Evolutionary conservation across 2,888 invertebrate genomes (phyloP), one percentile per base, ranked within the genome.

Genomic region (Nycteola revayana): DNA sequence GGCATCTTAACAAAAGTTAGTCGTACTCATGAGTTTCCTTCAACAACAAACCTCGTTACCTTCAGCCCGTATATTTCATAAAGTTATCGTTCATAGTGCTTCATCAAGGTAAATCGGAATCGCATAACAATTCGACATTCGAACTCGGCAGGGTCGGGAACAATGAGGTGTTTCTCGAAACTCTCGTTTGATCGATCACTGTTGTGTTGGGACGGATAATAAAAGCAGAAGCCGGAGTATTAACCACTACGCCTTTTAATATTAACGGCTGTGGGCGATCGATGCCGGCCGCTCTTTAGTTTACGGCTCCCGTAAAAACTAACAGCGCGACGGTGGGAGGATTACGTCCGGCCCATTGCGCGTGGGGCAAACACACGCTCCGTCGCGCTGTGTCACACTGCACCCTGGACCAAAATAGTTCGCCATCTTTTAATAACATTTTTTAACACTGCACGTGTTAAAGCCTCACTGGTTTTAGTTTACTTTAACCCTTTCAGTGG

Each of bases 261-360:
- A 75, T 75, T 66, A 75, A 73, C 64, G 60, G 49, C 48, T 32
- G 43, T 38, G 37, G 37, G 49, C 65, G 69, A 75, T 77, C 77
- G 74, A 77, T 76, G 53, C 43, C 45, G 60, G 61, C 49, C 52
- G 60, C 60, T 67, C 63, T 72, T 70, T 75, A 74, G 65, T 80
- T 83, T 80, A 82, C 76, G 64, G 72, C 59, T 51, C 54, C 72
- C 65, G 75, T 82, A 75, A 84, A 85, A 85, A 76, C 80, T 76
- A 76, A 75, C 74, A 66, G 75, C 65, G 60, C 56, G 58, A 63
- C 66, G 58, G 61, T 55, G 62, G 66, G 51, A 50, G 69, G 74
- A 79, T 81, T 81, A 81, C 58, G 60, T 61, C 46, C 78, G 75
- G 68, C 50, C 75, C 79, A 77, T 76, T 79, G 82, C 68, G 48